phyloP scores from a whole-genome alignment of 2,797 vertebrate genomes.

The Adrianichthys oophorus region DNA sequence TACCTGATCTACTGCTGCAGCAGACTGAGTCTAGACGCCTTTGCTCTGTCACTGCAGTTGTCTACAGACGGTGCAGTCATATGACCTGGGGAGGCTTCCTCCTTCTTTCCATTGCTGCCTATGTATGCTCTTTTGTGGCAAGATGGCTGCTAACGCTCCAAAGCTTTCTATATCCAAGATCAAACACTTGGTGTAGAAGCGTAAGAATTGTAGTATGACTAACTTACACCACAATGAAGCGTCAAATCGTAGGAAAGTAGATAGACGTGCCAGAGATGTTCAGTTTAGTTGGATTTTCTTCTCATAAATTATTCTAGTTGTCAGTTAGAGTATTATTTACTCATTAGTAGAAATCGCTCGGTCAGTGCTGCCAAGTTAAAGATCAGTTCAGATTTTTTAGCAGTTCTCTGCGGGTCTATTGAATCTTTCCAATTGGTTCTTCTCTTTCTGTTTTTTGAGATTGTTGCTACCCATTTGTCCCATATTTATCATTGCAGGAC shows the following conservation, averaged over 20 bases:
- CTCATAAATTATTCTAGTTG: not conserved
- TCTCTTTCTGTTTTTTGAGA: slow-evolving; percentile 13
- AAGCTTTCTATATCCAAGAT: slow-evolving; percentile 39
- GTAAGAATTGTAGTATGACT: slow-evolving; percentile 2
- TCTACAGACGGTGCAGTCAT: slow-evolving; percentile 68
- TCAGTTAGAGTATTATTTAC: not conserved
- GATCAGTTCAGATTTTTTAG: not conserved
- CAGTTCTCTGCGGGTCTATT: not conserved
- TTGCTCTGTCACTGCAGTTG: slow-evolving; percentile 68
- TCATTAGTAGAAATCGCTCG: not conserved
- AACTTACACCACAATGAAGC: too few species aligned
- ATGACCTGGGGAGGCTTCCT: slow-evolving; percentile 58
- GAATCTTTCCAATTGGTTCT: slow-evolving; percentile 5
- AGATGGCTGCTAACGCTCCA: slow-evolving; percentile 67
- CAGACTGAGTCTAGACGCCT: slow-evolving; percentile 59
- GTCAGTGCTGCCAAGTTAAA: not conserved
- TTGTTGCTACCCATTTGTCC: slow-evolving; percentile 60
- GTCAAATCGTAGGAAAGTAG: not conserved
- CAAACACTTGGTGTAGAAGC: slow-evolving; percentile 10
- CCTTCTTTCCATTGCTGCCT: slow-evolving; percentile 35
- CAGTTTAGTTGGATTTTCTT: not conserved
- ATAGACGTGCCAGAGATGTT: not conserved
- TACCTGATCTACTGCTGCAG: slow-evolving; percentile 42
- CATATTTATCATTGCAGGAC: slow-evolving; percentile 33
- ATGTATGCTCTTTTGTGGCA: slow-evolving; percentile 56